Evolutionary conservation across 2,113 vertebrate species (phyloP).

Genomic region (Sisor rabdophorus): DNA sequence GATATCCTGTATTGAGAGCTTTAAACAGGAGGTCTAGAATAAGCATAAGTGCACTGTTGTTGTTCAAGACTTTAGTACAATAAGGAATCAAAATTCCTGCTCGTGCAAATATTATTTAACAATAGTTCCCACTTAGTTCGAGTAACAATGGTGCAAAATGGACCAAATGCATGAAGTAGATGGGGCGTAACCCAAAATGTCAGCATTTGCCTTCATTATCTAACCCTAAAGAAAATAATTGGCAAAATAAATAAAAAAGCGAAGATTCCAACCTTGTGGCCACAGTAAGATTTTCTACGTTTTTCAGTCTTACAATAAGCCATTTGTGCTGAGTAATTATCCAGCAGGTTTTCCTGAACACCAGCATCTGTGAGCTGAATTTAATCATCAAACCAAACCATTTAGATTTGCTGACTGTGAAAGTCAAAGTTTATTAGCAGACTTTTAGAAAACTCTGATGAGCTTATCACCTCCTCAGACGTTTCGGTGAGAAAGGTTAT

Average conservation of each 20-base stretch:
- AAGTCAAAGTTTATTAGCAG: constrained; percentile 34
- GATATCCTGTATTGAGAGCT: background rate
- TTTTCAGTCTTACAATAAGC: background rate
- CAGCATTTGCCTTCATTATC: background rate
- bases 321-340: constrained; percentile 33
- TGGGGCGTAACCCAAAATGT: background rate
- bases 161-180: too few species aligned
- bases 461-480: constrained; percentile 32
- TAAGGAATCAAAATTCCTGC: background rate
- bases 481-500: background rate
- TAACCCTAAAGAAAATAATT: background rate
- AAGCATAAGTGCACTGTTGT: background rate
- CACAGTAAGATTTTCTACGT: background rate
- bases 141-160: background rate
- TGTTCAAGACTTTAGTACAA: background rate
- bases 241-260: background rate
- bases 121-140: background rate
- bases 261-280: background rate
- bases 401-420: constrained; percentile 33
- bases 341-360: background rate
- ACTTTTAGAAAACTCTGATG: constrained; percentile 20
- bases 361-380: too few species aligned
- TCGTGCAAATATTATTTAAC: background rate
- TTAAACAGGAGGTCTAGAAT: background rate
- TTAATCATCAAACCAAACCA: constrained; percentile 20